A percentile compares a stretch with the other conserved stretches of the same genome.
phyloP scores from a whole-genome alignment of 2,888 invertebrate genomes.

The Copidosoma aretas region DNA sequence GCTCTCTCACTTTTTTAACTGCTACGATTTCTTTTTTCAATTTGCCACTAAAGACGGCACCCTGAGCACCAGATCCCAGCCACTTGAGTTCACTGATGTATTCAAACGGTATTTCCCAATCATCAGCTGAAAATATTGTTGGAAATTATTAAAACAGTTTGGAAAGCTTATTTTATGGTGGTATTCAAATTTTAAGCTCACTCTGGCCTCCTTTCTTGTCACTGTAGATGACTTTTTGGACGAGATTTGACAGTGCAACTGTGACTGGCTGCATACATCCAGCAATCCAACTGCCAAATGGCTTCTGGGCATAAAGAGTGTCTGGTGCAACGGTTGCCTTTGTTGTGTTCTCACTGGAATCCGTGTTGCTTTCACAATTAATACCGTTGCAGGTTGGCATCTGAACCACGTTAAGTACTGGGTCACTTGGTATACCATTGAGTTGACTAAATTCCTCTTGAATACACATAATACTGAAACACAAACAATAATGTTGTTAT shows the following conservation, averaged over 20 bases:
- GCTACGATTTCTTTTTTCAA: conserved; percentile 86
- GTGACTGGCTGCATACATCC: conserved; percentile 85
- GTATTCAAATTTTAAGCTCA: conserved; percentile 51
- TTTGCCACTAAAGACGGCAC: conserved; percentile 90
- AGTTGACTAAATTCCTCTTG: conserved; percentile 71
- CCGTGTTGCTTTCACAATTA: conserved; percentile 54
- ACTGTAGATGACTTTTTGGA: conserved; percentile 77
- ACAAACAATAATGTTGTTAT: background rate
- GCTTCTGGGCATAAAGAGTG: conserved; percentile 64
- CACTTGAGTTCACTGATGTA: conserved; percentile 86
- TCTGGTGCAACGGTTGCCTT: conserved; percentile 54
- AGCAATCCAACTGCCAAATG: conserved; percentile 73
- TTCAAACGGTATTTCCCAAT: conserved; percentile 96
- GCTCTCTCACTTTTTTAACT: conserved; percentile 93
- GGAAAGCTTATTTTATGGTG: background rate
- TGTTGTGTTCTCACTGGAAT: conserved; percentile 54
- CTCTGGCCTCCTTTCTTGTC: conserved; percentile 72
- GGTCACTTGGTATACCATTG: conserved; percentile 56
- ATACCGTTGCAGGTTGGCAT: conserved; percentile 51
- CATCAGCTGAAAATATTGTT: conserved; percentile 66
- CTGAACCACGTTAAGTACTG: conserved; percentile 51
- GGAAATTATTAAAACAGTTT: background rate
- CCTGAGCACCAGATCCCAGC: conserved; percentile 95
- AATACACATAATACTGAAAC: conserved; percentile 69
- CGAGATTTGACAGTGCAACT: conserved; percentile 66